Conservation (phyloP, 1,140 invertebrate species). For the Aporrectodea caliginosa region DNA sequence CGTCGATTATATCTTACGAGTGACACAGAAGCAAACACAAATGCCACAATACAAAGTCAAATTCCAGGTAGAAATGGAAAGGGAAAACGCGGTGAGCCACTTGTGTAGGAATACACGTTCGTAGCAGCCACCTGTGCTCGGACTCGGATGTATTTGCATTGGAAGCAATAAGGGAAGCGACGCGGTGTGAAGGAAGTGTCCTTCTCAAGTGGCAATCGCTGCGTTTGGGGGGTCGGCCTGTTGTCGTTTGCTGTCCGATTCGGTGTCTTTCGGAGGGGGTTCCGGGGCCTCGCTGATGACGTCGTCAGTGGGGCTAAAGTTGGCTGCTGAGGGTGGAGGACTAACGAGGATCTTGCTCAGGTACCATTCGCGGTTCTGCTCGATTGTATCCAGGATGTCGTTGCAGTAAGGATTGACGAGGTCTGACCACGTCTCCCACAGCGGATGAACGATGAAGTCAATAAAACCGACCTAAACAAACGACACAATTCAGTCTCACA, state of each 20-base stretch:
- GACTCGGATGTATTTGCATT: too few relatives aligned
- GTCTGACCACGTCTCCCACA: slow-evolving; percentile 99
- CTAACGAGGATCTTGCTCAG: background rate
- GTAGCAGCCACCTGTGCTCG: too few relatives aligned
- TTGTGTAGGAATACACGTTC: too few relatives aligned
- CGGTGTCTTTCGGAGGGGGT: background rate
- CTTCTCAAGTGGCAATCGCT: too few relatives aligned
- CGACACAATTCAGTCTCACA: slow-evolving; percentile 9
- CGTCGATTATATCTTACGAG: too few relatives aligned
- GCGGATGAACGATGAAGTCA: slow-evolving; percentile 97
- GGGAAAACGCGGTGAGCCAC: too few relatives aligned
- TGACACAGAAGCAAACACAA: too few relatives aligned
- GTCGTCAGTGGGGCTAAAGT: background rate
- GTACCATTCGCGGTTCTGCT: slow-evolving; percentile 74
- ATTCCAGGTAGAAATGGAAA: too few relatives aligned
- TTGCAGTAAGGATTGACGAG: slow-evolving; percentile 97
- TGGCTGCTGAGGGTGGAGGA: background rate
- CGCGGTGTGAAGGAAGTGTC: too few relatives aligned
- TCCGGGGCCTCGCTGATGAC: background rate
- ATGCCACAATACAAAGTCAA: too few relatives aligned
- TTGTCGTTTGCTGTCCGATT: background rate
- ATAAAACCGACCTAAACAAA: slow-evolving; percentile 86
- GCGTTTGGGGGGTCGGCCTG: background rate
- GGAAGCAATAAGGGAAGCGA: too few relatives aligned
- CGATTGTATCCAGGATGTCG: slow-evolving; percentile 92